A percentile compares a stretch with the other conserved stretches of the same genome.
These are phyloP conservation scores for Acanthiza pusilla DNA, from an alignment of 2,797 vertebrate species.

Conservation along the genomic window DNA sequence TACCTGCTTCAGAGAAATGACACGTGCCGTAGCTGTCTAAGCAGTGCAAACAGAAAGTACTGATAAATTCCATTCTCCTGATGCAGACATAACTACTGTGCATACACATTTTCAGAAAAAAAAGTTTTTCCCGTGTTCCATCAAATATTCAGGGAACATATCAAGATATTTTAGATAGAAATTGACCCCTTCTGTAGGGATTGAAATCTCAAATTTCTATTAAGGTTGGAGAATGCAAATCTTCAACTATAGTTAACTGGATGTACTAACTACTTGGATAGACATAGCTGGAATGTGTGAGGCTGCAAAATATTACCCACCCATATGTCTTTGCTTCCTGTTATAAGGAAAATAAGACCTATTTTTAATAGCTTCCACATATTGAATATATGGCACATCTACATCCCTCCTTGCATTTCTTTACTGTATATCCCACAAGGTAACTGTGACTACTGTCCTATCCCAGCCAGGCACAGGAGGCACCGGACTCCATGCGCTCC, in stretches of 20 bases:
- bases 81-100: not conserved
- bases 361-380: not conserved
- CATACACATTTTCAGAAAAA: not conserved
- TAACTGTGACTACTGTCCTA: not conserved
- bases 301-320: not conserved
- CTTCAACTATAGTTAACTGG: not conserved
- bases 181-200: not conserved
- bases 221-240: not conserved
- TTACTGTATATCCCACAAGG: not conserved
- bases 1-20: not conserved
- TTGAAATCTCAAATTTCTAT: not conserved
- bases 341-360: not conserved
- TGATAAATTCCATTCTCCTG: not conserved
- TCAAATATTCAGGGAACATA: not conserved
- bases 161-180: not conserved
- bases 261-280: not conserved
- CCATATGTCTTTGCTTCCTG: not conserved
- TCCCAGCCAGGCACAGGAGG: not conserved
- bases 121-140: not conserved
- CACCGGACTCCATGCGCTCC: fast-evolving
- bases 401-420: not conserved
- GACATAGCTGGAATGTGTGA: not conserved
- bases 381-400: not conserved
- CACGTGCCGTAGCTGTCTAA: not conserved
- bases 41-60: not conserved